A percentile compares a stretch with the other conserved stretches of the same genome.
Conservation (phyloP, 2,797 vertebrate species). For the Hybognathus amarus region DNA sequence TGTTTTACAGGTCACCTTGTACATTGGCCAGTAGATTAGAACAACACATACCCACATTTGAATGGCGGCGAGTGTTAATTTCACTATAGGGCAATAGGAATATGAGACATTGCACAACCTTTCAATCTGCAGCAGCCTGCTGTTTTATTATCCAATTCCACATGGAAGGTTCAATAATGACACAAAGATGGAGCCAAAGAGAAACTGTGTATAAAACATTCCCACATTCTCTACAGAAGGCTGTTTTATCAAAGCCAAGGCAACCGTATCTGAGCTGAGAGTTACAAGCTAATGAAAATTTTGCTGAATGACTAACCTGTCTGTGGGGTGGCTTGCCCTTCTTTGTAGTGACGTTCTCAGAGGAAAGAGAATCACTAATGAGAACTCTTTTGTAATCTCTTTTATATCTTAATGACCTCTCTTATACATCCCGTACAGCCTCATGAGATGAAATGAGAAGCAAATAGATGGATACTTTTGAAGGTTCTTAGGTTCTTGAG, state of each 20-base stretch:
- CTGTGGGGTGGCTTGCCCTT: conserved; percentile 73
- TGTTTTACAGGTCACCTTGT: not conserved
- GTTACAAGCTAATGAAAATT: conserved; percentile 75
- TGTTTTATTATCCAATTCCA: conserved; percentile 30
- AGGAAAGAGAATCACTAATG: not conserved
- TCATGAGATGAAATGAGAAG: not conserved
- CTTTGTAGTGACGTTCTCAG: conserved; percentile 30
- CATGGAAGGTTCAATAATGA: conserved; percentile 36
- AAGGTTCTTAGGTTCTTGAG: not conserved
- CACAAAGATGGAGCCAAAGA: conserved; percentile 41
- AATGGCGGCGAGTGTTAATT: not conserved
- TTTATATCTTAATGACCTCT: conserved; percentile 33
- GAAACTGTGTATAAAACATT: conserved; percentile 33
- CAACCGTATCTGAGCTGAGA: conserved; percentile 71
- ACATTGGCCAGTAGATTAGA: not conserved
- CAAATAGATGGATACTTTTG: not conserved
- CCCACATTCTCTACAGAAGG: conserved; percentile 47
- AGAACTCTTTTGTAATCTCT: conserved; percentile 1
- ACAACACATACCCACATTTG: not conserved
- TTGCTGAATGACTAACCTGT: conserved; percentile 63
- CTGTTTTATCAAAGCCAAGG: conserved; percentile 70
- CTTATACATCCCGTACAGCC: conserved; percentile 46
- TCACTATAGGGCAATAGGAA: conserved; percentile 17
- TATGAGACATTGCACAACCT: conserved; percentile 47
- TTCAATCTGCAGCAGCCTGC: conserved; percentile 25